Percentiles rank a stretch among this genome's conserved stretches.
These are phyloP conservation scores for Ceyx margarethae DNA, from an alignment of 2,113 vertebrate genomes.

Conservation along the genomic window DNA sequence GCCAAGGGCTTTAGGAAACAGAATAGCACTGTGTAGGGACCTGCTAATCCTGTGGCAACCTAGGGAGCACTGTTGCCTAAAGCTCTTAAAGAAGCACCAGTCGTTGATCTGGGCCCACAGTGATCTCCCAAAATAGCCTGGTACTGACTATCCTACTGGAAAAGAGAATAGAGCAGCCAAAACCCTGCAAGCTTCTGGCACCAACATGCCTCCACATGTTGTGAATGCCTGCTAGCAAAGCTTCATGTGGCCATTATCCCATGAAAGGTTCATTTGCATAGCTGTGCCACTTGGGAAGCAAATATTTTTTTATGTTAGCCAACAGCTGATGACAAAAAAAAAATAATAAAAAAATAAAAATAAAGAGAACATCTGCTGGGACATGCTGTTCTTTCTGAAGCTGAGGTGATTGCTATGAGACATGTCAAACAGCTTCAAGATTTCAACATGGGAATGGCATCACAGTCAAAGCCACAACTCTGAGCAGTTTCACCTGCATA, in stretches of 20 bases:
- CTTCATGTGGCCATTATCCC: slow-evolving; percentile 37
- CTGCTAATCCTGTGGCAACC: slow-evolving; percentile 16
- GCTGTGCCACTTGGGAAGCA: slow-evolving; percentile 47
- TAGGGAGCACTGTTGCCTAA: neutral
- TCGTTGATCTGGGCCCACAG: neutral
- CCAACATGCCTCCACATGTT: slow-evolving; percentile 5
- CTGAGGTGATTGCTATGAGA: neutral
- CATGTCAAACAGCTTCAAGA: neutral
- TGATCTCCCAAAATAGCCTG: slow-evolving; percentile 41
- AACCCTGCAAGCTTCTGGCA: slow-evolving; percentile 58
- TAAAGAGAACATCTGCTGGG: neutral
- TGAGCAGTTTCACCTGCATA: neutral
- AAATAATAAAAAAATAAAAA: too few relatives aligned
- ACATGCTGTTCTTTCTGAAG: slow-evolving; percentile 14
- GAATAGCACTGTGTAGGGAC: neutral
- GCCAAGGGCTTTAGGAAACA: neutral
- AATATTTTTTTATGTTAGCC: slow-evolving; percentile 32
- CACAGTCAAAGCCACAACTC: neutral
- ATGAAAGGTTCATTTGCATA: slow-evolving; percentile 50
- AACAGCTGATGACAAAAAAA: slow-evolving; percentile 4
- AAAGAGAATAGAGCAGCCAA: slow-evolving; percentile 34
- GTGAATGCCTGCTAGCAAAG: slow-evolving; percentile 42
- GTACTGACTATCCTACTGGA: slow-evolving; percentile 48
- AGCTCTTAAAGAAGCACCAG: slow-evolving; percentile 5
- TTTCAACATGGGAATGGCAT: neutral